Percentiles rank a stretch among this genome's conserved stretches.
phyloP scores from a whole-genome alignment of 2,888 invertebrate species.

The Clusia tigrina region DNA sequence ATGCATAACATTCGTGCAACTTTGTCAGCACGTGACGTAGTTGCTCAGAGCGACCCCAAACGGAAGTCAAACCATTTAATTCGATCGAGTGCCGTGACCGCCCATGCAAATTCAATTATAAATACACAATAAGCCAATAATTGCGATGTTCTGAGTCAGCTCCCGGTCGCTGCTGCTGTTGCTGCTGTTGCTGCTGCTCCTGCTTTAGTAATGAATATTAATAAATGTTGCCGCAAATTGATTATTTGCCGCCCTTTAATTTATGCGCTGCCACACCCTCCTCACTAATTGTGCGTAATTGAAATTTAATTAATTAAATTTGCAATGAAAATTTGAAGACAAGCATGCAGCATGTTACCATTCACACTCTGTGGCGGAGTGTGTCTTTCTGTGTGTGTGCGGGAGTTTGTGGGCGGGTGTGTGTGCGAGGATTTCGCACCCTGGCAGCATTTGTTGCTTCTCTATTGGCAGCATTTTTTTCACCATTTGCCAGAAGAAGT shows the following conservation, averaged over 20 bases:
- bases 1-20: no score
- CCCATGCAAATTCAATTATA: no score
- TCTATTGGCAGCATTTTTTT: background rate
- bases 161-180: background rate
- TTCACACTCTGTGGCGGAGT: background rate
- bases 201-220: conserved; percentile 3
- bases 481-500: background rate
- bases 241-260: background rate
- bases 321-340: background rate
- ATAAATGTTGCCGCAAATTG: conserved; percentile 6
- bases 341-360: background rate
- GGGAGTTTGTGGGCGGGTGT: background rate
- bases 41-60: no score
- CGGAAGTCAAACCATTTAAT: no score
- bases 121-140: no score
- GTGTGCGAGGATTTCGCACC: background rate
- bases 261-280: background rate
- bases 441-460: background rate
- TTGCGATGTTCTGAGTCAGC: no score
- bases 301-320: conserved; percentile 12
- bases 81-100: no score
- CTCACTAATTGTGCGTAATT: conserved; percentile 6
- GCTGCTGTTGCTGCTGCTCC: background rate
- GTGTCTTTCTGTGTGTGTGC: background rate
- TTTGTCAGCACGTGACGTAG: no score